Percentiles rank a stretch among this genome's conserved stretches.
Evolutionary conservation across 2,797 vertebrate species (phyloP).

Genomic region (Crenichthys baileyi): DNA sequence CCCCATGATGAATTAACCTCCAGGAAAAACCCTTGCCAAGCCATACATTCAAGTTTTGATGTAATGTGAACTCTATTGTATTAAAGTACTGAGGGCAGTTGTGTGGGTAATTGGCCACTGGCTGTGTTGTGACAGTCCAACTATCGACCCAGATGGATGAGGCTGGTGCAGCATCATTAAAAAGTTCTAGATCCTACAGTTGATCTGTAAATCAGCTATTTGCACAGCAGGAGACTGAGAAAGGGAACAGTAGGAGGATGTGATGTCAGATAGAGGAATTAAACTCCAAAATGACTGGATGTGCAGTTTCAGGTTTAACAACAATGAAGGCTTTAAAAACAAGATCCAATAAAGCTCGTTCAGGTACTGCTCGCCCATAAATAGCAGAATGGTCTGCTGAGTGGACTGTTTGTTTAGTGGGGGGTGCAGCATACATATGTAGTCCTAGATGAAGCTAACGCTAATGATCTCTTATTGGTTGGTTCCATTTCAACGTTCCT

Average conservation of each 20-base stretch:
- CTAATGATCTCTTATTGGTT: background rate
- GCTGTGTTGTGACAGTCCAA: conserved; percentile 14
- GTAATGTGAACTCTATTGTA: background rate
- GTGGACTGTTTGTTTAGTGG: background rate
- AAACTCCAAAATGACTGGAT: no score
- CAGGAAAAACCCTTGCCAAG: background rate
- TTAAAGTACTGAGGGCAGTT: background rate
- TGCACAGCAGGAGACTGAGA: background rate
- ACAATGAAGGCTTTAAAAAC: background rate
- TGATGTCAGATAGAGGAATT: background rate
- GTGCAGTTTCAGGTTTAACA: background rate
- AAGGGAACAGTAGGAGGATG: background rate
- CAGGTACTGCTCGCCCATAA: background rate
- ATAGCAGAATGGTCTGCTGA: background rate
- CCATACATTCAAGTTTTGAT: background rate
- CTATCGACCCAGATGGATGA: conserved; percentile 7
- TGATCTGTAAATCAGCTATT: background rate
- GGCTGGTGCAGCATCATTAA: background rate
- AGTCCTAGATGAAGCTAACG: background rate
- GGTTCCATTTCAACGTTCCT: background rate
- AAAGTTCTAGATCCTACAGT: background rate
- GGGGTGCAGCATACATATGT: background rate
- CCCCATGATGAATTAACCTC: background rate
- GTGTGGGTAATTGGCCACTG: conserved; percentile 9
- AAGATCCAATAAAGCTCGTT: background rate